A percentile compares a stretch with the other conserved stretches of the same genome.
Conservation (phyloP, 2,888 invertebrate genomes). For the Zhuqinia jingwanae region DNA sequence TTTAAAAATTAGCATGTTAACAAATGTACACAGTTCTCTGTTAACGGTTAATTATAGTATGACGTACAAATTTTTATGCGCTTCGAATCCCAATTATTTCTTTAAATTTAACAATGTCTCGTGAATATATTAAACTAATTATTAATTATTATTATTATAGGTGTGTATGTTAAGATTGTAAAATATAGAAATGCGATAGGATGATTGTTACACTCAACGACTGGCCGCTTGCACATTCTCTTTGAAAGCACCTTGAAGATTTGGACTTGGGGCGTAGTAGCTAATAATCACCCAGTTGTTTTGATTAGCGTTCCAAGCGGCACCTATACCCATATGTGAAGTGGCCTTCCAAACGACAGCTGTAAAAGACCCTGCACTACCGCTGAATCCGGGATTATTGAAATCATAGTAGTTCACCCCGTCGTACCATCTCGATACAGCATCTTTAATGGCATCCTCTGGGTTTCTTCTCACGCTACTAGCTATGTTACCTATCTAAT, state of each 20-base stretch:
- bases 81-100: too few relatives aligned
- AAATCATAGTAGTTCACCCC: constrained; percentile 35
- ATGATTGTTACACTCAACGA: too few relatives aligned
- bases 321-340: constrained; percentile 47
- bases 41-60: too few relatives aligned
- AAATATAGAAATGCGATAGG: too few relatives aligned
- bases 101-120: too few relatives aligned
- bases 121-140: too few relatives aligned
- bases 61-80: too few relatives aligned
- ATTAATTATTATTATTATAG: too few relatives aligned
- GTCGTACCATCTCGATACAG: constrained; percentile 25
- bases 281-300: constrained; percentile 24
- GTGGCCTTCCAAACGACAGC: constrained; percentile 48
- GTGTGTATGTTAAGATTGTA: too few relatives aligned
- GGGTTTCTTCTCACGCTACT: background rate
- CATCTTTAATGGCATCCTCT: constrained; percentile 29
- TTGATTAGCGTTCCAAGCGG: constrained; percentile 28
- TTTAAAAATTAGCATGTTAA: too few relatives aligned
- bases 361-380: constrained; percentile 38
- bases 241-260: constrained; percentile 22
- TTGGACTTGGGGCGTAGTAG: constrained; percentile 33
- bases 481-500: constrained; percentile 15
- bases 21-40: too few relatives aligned
- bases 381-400: constrained; percentile 33
- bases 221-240: constrained; percentile 20